phyloP scores from a whole-genome alignment of 2,888 invertebrate genomes.

The Tetranychus truncatus region DNA sequence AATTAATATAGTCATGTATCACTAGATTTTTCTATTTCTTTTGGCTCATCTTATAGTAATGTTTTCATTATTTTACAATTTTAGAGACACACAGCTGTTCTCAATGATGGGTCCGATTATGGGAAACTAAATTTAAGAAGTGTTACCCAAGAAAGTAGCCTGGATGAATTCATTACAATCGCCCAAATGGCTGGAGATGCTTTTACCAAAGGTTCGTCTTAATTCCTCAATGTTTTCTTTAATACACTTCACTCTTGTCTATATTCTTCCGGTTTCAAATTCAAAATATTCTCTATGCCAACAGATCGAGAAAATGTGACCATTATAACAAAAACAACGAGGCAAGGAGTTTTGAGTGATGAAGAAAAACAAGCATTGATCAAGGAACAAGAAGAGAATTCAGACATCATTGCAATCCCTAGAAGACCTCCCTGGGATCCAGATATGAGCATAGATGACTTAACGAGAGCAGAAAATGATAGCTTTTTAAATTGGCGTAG shows the following conservation, averaged over 20 bases:
- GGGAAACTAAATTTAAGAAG: conserved; percentile 71
- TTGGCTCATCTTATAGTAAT: too few species aligned
- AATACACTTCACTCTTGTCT: not conserved
- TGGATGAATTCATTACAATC: conserved; percentile 85
- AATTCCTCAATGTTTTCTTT: not conserved
- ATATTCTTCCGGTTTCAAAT: too few species aligned
- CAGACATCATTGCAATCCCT: conserved; percentile 15
- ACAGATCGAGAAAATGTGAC: conserved; percentile 9
- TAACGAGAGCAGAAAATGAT: conserved; percentile 57
- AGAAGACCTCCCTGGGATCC: conserved; percentile 55
- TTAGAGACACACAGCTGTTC: conserved; percentile 46
- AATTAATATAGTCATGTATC: not conserved
- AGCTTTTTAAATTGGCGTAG: conserved; percentile 79
- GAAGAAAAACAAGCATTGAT: not conserved
- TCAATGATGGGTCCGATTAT: conserved; percentile 80
- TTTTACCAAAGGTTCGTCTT: conserved; percentile 44
- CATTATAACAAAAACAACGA: not conserved
- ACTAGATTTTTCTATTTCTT: not conserved
- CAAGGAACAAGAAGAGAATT: conserved; percentile 13
- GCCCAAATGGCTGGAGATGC: conserved; percentile 86
- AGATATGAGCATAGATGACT: conserved; percentile 55
- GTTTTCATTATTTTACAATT: not conserved
- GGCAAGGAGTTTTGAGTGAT: not conserved
- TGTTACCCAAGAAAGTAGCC: conserved; percentile 82
- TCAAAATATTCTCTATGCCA: not conserved